Conservation (phyloP, 1,140 invertebrate species). For the Euura saliciscinereae region DNA sequence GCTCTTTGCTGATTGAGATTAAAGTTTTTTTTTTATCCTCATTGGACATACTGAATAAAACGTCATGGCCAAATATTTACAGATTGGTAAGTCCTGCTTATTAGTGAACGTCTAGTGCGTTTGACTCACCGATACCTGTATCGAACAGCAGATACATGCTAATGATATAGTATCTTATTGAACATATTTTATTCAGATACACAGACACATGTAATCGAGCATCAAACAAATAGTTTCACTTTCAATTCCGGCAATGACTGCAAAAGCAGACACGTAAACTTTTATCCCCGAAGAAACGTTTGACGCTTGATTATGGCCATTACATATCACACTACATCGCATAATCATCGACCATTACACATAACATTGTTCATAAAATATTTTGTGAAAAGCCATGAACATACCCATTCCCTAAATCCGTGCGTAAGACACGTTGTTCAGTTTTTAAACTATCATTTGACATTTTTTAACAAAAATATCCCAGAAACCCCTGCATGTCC, state of each 20-base stretch:
- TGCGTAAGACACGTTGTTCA: background rate
- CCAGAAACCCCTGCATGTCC: background rate
- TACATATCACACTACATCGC: background rate
- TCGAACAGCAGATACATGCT: background rate
- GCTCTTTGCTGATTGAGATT: no score
- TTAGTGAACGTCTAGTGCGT: constrained; percentile 54
- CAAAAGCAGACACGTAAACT: no score
- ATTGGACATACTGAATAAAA: background rate
- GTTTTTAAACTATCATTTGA: background rate
- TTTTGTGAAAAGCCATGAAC: constrained; percentile 3
- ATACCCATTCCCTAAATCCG: background rate
- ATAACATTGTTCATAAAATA: constrained; percentile 1
- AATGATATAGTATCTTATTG: background rate
- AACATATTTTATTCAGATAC: constrained; percentile 1
- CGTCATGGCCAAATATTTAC: constrained; percentile 19
- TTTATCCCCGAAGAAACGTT: background rate
- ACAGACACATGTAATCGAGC: background rate
- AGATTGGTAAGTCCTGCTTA: constrained; percentile 54
- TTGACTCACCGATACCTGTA: constrained; percentile 23
- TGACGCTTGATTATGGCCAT: background rate
- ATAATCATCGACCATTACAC: constrained; percentile 2
- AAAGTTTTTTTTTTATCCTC: no score
- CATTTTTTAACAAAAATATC: background rate
- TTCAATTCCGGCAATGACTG: no score
- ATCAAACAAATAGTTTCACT: background rate